Base-by-base conservation (phyloP, 2,113 vertebrate genomes). In the Vanacampus margaritifer region DNA sequence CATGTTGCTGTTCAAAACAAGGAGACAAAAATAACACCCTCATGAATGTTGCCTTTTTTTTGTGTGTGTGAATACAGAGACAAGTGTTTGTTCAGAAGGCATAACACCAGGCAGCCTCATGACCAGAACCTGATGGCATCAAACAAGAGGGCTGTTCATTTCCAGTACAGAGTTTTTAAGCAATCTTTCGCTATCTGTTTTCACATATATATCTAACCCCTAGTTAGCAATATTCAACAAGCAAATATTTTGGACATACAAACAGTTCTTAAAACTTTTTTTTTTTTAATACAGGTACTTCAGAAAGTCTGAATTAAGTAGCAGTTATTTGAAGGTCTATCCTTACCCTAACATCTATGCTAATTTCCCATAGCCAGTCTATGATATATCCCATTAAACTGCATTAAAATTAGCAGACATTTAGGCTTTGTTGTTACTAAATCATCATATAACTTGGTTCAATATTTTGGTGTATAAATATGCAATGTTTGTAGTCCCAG, bases 111-210 rank as follows among this genome's bases (percentile, higher is more conserved):
- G 36, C 65, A 59, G 58, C 41, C 65, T 68, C 63, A 69, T 69
- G 66, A 65, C 23, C 69, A 68, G 50, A 68, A 57, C 62, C 62
- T 59, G 67, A 66, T 68, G 68, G 58, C 57, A 61, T 59, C 23
- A 66, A 23, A 67, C 50, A 60, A 67, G 65, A 48, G 65, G n/a
- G 39, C 43, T 56, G 63, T 24, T 67, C 53, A 62, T 62, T 43
- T 62, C 8, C 39, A 62, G 19, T 43, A 28, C 51, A 26, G 3
- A 26, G 23, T 54, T 54, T 54, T 26, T 1, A 54, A 54, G 23
- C 12, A 8, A 13, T 26, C 3, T 4, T 28, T 26, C n/a, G n/a
- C 4, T 2, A 2, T 26, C 5, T 12, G 13, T 13, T 54, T 54
- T 54, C 6, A 16, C 13, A 26, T 54, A 54, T 26, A 54, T 12